Evolutionary conservation across 2,888 invertebrate genomes (phyloP), one percentile per base, ranked within the genome.

Genomic region (Colletes collaris): DNA sequence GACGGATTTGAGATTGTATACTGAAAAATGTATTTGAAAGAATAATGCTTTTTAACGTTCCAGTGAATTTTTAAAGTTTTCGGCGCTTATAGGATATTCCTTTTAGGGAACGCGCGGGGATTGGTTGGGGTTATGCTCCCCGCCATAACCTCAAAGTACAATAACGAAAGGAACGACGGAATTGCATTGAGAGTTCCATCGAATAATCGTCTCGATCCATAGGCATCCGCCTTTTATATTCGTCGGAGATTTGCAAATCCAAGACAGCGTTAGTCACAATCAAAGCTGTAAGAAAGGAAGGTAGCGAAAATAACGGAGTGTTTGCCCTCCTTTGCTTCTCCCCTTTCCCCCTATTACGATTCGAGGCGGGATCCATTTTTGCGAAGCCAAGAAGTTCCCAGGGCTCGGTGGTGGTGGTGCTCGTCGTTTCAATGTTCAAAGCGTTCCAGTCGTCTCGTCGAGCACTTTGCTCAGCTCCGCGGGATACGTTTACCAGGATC

Each of bases 381-480:
- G 13, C 56, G 56, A 46, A 67, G 66, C 66, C 66, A 67, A 67
- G 66, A 67, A 67, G 56, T 35, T 56, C 40, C 13, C 46, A 27
- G 27, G 27, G 27, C 27, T 27, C 3, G n/a, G 50, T 11, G 8
- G 11, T 10, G 50, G 13, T 13, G 10, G 6, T 44, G 19, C 27
- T 27, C 35, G 44, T 7, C 27, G 60, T 60, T 13, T 46, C 66
- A 7, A 56, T 37, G 68, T 37, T 78, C 70, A 73, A 80, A 78
- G 78, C 65, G 60, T 59, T 2, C 46, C 55, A 10, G 49, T 50
- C 65, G 73, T 70, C 73, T 73, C 80, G 79, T 16, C 46, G 56
- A 46, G 79, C 62, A 65, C 67, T 81, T 71, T 71, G 74, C 74
- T 49, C 67, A 64, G 59, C 27, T 70, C 65, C 66, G 71, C 77